Evolutionary conservation across 2,113 vertebrate species (phyloP).

Genomic region (Ia io): DNA sequence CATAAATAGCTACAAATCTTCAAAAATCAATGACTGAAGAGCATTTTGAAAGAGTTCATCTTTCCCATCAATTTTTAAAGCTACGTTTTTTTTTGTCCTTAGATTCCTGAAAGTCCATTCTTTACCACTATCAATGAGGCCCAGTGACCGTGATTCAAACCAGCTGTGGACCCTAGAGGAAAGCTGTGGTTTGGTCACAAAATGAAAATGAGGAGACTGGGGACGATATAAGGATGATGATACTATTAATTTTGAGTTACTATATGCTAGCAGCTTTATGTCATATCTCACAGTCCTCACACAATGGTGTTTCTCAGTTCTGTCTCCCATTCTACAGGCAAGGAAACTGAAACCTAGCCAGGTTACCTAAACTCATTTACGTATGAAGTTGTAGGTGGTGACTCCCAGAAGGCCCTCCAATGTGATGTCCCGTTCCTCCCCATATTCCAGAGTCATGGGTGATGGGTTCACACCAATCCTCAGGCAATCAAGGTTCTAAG

Average conservation of each 20-base stretch:
- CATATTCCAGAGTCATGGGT: background rate
- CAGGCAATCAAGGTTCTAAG: background rate
- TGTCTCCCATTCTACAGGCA: background rate
- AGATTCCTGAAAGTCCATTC: background rate
- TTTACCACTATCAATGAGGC: background rate
- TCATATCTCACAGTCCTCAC: background rate
- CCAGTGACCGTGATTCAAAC: background rate
- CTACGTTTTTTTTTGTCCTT: background rate
- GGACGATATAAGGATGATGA: rapidly evolving
- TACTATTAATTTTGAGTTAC: background rate
- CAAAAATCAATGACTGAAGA: background rate
- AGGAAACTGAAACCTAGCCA: background rate
- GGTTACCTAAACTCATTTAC: too few relatives aligned
- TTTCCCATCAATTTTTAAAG: background rate
- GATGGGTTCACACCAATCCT: background rate
- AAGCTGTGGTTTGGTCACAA: background rate
- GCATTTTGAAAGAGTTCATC: background rate
- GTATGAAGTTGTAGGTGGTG: background rate
- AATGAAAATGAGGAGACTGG: background rate
- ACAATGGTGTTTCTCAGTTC: background rate
- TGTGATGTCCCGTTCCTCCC: background rate
- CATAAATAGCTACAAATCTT: background rate
- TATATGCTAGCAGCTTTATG: background rate
- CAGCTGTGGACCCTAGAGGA: background rate
- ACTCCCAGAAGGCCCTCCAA: background rate